Percentiles rank a stretch among this genome's conserved stretches.
Conservation (phyloP, 1,140 invertebrate genomes). For the Reticulitermes speratus region DNA sequence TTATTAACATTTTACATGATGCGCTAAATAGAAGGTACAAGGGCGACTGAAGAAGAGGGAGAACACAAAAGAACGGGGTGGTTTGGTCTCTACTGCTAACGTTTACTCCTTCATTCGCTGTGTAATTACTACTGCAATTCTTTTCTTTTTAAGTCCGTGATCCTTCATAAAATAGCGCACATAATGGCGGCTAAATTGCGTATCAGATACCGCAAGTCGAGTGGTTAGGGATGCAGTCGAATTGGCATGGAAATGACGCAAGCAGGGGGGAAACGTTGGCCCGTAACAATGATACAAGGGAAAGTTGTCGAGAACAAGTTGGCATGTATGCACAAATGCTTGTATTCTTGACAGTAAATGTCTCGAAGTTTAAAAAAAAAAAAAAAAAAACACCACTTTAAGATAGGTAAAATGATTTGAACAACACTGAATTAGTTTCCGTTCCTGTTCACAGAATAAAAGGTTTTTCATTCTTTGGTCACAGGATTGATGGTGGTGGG, state of each 20-base stretch:
- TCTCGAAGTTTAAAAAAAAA: background rate
- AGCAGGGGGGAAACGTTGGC: background rate
- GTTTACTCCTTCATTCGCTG: constrained; percentile 2
- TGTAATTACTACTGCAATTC: constrained; percentile 20
- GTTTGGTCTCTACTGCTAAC: background rate
- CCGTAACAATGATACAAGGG: background rate
- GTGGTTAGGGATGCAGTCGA: background rate
- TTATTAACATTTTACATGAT: background rate
- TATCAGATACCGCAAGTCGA: constrained; percentile 23
- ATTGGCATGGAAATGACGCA: constrained; percentile 20
- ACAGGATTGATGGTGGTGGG: too few species aligned
- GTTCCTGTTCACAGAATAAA: too few species aligned
- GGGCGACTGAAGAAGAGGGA: background rate
- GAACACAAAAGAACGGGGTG: background rate
- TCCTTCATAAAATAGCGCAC: constrained; percentile 20
- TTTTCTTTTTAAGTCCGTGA: constrained; percentile 24
- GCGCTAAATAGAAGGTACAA: background rate
- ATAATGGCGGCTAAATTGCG: constrained; percentile 20
- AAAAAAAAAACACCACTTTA: background rate
- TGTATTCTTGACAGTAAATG: background rate
- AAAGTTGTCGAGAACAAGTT: background rate
- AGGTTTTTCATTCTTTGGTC: too few species aligned
- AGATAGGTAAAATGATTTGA: background rate
- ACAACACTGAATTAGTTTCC: background rate
- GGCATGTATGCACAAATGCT: background rate